A percentile compares a stretch with the other conserved stretches of the same genome.
These are phyloP conservation scores for Pelecanus crispus DNA, from an alignment of 2,113 vertebrate species.

Conservation along the genomic window DNA sequence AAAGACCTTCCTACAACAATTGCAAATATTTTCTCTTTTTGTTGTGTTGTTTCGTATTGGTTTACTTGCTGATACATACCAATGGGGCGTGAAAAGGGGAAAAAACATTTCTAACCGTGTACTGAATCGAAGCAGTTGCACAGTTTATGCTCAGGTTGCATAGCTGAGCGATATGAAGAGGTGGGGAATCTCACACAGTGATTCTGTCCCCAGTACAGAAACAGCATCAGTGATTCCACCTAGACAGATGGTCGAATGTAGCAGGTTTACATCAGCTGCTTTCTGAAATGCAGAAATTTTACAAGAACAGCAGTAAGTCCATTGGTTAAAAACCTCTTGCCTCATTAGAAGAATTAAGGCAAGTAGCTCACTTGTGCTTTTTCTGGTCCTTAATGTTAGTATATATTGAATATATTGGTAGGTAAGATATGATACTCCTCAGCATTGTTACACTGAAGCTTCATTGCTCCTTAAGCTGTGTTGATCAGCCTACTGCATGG, in stretches of 20 bases:
- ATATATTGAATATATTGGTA: neutral
- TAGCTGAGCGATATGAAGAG: neutral
- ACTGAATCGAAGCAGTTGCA: neutral
- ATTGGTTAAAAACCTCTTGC: neutral
- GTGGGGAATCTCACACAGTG: neutral
- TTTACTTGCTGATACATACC: neutral
- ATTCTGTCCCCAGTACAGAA: neutral
- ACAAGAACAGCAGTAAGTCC: neutral
- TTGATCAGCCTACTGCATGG: neutral
- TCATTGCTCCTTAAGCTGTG: neutral
- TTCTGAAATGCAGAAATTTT: neutral
- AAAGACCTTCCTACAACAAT: neutral
- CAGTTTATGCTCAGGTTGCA: neutral
- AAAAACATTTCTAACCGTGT: neutral
- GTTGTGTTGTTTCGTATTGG: neutral
- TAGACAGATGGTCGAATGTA: accelerated
- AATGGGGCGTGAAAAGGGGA: neutral
- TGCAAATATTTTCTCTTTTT: constrained; percentile 6
- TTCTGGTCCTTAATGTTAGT: neutral
- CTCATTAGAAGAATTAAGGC: neutral
- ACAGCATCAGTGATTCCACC: neutral
- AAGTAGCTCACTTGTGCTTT: neutral
- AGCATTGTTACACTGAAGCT: neutral
- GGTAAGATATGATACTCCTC: neutral
- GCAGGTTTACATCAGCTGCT: neutral